These are phyloP conservation scores for Montipora foliosa DNA, from an alignment of 64 coral and sea anemone species.

Conservation along the genomic window DNA sequence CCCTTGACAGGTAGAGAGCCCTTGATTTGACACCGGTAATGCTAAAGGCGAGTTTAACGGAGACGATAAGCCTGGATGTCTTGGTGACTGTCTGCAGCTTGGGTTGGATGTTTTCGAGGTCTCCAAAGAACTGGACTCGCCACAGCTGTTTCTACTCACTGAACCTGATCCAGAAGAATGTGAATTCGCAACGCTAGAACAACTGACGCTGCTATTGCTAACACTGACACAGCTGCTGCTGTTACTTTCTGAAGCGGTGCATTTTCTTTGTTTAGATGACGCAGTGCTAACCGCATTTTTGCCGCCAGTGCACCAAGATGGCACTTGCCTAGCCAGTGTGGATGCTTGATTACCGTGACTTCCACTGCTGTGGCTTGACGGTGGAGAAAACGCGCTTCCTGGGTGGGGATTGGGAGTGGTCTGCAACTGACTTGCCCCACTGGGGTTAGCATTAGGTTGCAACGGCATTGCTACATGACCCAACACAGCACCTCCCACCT, in stretches of 20 bases:
- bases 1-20: neutral
- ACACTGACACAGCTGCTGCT: neutral
- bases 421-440: neutral
- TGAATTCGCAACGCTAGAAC: constrained; percentile 27
- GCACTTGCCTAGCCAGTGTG: neutral
- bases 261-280: neutral
- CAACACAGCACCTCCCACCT: neutral
- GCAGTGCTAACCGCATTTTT: neutral
- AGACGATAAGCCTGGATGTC: constrained; percentile 6
- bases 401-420: neutral
- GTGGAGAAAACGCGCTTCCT: constrained; percentile 36
- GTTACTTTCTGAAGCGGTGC: constrained; percentile 9
- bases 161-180: neutral
- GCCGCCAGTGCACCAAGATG: constrained; percentile 2
- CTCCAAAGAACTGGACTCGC: constrained; percentile 1
- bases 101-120: constrained; percentile 16
- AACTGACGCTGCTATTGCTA: neutral
- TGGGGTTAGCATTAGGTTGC: neutral
- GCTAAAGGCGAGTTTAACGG: constrained; percentile 25
- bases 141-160: neutral
- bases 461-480: constrained; percentile 30
- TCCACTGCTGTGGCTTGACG: constrained; percentile 3
- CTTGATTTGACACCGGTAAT: neutral
- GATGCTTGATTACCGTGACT: constrained; percentile 1
- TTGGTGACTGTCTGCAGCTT: constrained; percentile 2